These are phyloP conservation scores for Pungitius pungitius DNA, from an alignment of 2,113 vertebrate species.

Conservation along the genomic window DNA sequence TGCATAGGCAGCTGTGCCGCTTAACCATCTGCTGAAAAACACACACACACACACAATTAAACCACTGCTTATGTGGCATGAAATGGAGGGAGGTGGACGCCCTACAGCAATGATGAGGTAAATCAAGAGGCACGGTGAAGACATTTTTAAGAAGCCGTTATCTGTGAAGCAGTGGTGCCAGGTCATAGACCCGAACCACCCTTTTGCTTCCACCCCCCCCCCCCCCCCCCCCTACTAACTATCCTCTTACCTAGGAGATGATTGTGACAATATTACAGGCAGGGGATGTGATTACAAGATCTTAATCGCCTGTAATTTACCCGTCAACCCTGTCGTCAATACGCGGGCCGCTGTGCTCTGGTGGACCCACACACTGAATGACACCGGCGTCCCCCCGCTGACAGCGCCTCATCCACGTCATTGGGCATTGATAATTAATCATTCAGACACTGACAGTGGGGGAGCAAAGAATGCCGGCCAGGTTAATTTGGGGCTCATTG, in stretches of 20 bases:
- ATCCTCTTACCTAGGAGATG: constrained; percentile 40
- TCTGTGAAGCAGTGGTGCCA: constrained; percentile 9
- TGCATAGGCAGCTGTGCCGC: constrained; percentile 12
- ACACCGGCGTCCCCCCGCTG: constrained; percentile 40
- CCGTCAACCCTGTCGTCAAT: constrained; percentile 69
- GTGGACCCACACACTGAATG: constrained; percentile 46
- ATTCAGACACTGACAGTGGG: constrained; percentile 69
- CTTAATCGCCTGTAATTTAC: constrained; percentile 75
- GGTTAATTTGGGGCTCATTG: constrained; percentile 80
- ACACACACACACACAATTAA: constrained; percentile 43
- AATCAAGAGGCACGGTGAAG: constrained; percentile 37
- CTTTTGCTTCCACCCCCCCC: background rate
- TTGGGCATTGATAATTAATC: constrained; percentile 77
- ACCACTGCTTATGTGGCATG: constrained; percentile 40
- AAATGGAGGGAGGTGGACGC: constrained; percentile 32
- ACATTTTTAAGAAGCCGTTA: constrained; percentile 22
- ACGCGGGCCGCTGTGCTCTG: constrained; percentile 57
- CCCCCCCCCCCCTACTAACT: constrained; percentile 11
- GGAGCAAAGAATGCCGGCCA: constrained; percentile 68
- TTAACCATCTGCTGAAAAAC: constrained; percentile 57
- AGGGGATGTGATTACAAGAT: constrained; percentile 75
- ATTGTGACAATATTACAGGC: constrained; percentile 56
- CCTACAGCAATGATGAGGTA: constrained; percentile 23
- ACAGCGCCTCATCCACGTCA: constrained; percentile 62
- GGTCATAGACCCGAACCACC: constrained; percentile 3